Evolutionary conservation across 92 coral and sea anemone species (phyloP), one percentile per base, ranked within the genome.

Genomic region (Porites evermanni): DNA sequence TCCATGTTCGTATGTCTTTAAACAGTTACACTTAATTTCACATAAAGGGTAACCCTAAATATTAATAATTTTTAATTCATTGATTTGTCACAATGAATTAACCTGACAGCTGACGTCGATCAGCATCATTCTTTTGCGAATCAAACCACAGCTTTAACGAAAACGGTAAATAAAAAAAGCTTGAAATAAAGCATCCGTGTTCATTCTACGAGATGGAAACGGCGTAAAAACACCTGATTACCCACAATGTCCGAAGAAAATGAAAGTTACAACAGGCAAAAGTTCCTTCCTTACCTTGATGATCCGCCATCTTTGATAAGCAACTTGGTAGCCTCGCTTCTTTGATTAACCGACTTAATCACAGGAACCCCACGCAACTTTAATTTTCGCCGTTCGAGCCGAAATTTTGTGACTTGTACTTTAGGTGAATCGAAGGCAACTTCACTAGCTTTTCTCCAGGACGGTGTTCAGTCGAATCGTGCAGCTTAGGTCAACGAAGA

Each of bases 271-370:
- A 52, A 47, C 58, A 72, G 26, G 32, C 59, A 26, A 72, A 38
- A 38, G 6, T 38, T 3, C 47, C n/a, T 51, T 47, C 58, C 78
- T 74, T 74, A 74, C 78, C 78, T 26, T 20, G 26, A 3, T 74
- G 64, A 74, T 24, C 32, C 38, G 78, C 64, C 78, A 74, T 74
- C 63, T 74, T 74, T 24, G 58, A 67, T 67, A 23, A 53, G 54
- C n/a, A 53, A 19, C 78, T 74, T 74, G 78, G 78, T 54, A 74
- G 54, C 78, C 78, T 56, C 64, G 78, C 78, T 19, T 19, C 72
- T 63, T 1, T 21, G n/a, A 9, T 21, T 3, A 20, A 2, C 72
- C 72, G 44, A 67, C 44, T 38, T 38, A 38, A 4, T 38, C 47
- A 38, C 47, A 38, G 47, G 47, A 38, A 38, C 47, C 47, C 47